A percentile compares a stretch with the other conserved stretches of the same genome.
Evolutionary conservation across 1,140 invertebrate genomes (phyloP).

Genomic region (Panagrolaimus sp.): DNA sequence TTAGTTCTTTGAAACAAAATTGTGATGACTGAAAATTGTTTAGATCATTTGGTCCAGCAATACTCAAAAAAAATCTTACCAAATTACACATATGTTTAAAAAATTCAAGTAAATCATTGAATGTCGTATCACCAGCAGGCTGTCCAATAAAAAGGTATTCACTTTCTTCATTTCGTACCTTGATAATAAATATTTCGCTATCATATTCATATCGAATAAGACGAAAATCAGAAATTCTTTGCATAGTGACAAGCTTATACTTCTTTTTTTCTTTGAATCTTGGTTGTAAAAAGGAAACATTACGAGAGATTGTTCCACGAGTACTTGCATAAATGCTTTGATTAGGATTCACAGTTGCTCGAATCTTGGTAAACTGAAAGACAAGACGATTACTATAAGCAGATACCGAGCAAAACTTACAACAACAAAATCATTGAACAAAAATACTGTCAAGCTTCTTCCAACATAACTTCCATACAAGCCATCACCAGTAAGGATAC

Average conservation of each 20-base stretch:
- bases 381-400: too few relatives aligned
- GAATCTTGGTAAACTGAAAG: constrained; percentile 33
- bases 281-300: constrained; percentile 26
- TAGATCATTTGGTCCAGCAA: too few relatives aligned
- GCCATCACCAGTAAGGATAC: constrained; percentile 33
- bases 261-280: constrained; percentile 21
- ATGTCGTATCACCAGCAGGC: not conserved
- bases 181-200: constrained; percentile 27
- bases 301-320: constrained; percentile 26
- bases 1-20: not conserved
- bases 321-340: not conserved
- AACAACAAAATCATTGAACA: constrained; percentile 39
- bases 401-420: constrained; percentile 10
- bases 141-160: constrained; percentile 36
- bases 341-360: constrained; percentile 5
- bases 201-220: constrained; percentile 22
- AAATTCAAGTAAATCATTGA: not conserved
- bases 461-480: constrained; percentile 33
- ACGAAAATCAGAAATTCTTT: constrained; percentile 30
- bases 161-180: constrained; percentile 34
- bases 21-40: not conserved
- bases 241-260: constrained; percentile 31
- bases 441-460: constrained; percentile 28
- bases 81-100: not conserved
- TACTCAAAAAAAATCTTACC: too few relatives aligned